Evolutionary conservation across 1,140 invertebrate species (phyloP), one percentile per base, ranked within the genome.

Genomic region (Drosophila kohkoa): DNA sequence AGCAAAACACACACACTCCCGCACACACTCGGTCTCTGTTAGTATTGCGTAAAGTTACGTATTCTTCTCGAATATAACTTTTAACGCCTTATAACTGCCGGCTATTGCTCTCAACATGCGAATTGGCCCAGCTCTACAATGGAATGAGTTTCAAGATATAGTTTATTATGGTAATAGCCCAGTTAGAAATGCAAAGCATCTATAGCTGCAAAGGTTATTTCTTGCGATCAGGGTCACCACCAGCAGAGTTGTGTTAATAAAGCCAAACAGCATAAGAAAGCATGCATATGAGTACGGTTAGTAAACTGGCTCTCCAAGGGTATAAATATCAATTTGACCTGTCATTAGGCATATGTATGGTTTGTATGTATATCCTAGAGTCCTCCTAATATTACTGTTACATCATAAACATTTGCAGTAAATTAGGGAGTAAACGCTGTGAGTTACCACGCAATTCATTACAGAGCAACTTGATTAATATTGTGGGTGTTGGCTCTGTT

Each of bases 1-100:
- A 71, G 85, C 80, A 41, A 25, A 35, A 13, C 59, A 63, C 55
- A 54, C 72, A 76, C 51, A 65, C 65, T 30, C 66, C 30, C 59
- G 5, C 43, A 60, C 41, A 43, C 43, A 3, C 15, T 32, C 55
- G 38, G 25, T 10, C 15, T 41, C 41, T n/a, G 67, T 45, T 52
- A 71, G 58, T 65, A 32, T 52, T 15, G 49, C 28, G 30, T 60
- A 63, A 66, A 59, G 54, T 64, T 55, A 70, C 32, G 57, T 54
- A 74, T 45, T 10, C 52, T 13, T n/a, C 52, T 13, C 43, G 48
- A 79, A 73, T 66, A 75, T 76, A 87, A 87, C 75, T 81, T 82
- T 87, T 82, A 72, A 65, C 76, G 72, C 74, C 77, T 59, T 83
- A 89, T 89, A 78, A 59, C 85, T 82, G 64, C 49, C 52, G 77